Base-by-base conservation (phyloP, 2,797 vertebrate species). In the Anguilla obscura region DNA sequence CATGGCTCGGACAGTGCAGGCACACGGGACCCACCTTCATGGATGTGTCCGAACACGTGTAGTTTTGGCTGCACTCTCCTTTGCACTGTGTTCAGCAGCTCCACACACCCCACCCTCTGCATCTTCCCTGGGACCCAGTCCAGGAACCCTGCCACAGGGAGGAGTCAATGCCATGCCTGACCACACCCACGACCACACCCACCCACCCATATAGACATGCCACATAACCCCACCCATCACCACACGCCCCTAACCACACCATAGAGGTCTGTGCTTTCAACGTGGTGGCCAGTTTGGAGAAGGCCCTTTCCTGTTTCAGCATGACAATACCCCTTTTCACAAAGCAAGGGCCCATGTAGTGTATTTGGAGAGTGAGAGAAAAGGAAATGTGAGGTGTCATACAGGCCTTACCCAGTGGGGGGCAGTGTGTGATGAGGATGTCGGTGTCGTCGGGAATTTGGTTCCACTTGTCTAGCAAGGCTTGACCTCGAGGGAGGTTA, bases 121-220 rank as follows among this genome's bases (percentile, higher is more conserved):
- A 99, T 98, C 95, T 99, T 98, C 95, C 98, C 98, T 4, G 98
- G 98, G 87, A 99, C 98, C 98, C 98, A 99, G 93, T 99, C 98
- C 92, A 99, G 95, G 92, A 99, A 99, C 87, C 98, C 98, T 98
- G 92, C 56, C 45, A 88, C 90, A 27, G 50, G 60, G 48, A 40
- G 8, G 30, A 33, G n/a, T 63, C 60, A 63, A 63, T 63, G 60
- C 63, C 63, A 27, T 8, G 24, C n/a, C 21, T 7, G n/a, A 5
- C n/a, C 27, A 12, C 69, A 71, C 69, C 69, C 27, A 33, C 10
- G 9, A 12, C n/a, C 27, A 27, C 27, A 7, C 66, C 14, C 79
- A 58, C 45, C n/a, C 27, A 30, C 69, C 33, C 27, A 9, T 27
- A 30, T 71, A 12, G 27, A 9, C 45, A 50, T 3, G 24, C 18